A percentile compares a stretch with the other conserved stretches of the same genome.
phyloP scores from a whole-genome alignment of 2,797 vertebrate species.

The Anguilla obscura region DNA sequence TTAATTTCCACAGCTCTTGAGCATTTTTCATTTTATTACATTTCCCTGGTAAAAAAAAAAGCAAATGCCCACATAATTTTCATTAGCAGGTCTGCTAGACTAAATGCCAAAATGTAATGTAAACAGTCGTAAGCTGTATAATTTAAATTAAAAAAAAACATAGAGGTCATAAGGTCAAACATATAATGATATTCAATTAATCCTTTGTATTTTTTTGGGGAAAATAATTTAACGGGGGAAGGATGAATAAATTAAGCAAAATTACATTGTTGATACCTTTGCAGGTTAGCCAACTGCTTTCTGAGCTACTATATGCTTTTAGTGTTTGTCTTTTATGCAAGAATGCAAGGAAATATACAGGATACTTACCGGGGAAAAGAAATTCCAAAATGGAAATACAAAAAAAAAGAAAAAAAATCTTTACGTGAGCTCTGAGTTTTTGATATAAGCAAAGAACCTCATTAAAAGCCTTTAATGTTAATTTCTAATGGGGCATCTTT shows the following conservation, averaged over 20 bases:
- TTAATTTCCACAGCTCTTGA: too few species aligned
- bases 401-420: background rate
- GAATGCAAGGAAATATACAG: background rate
- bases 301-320: background rate
- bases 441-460: conserved; percentile 11
- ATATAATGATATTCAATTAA: background rate
- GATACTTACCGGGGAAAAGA: background rate
- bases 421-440: background rate
- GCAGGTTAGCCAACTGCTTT: background rate
- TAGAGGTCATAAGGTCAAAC: background rate
- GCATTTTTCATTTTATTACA: too few species aligned
- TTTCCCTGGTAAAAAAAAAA: too few species aligned
- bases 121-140: background rate
- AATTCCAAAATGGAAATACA: background rate
- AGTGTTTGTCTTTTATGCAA: background rate
- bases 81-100: too few species aligned
- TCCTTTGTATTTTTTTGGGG: background rate
- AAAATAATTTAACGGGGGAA: background rate
- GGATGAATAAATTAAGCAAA: background rate
- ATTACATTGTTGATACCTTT: background rate
- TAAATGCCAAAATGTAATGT: too few species aligned
- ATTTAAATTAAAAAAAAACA: background rate
- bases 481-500: conserved; percentile 23
- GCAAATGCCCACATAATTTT: background rate
- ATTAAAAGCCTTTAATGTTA: background rate